phyloP scores from a whole-genome alignment of 2,113 vertebrate species.

The Stegastes partitus region DNA sequence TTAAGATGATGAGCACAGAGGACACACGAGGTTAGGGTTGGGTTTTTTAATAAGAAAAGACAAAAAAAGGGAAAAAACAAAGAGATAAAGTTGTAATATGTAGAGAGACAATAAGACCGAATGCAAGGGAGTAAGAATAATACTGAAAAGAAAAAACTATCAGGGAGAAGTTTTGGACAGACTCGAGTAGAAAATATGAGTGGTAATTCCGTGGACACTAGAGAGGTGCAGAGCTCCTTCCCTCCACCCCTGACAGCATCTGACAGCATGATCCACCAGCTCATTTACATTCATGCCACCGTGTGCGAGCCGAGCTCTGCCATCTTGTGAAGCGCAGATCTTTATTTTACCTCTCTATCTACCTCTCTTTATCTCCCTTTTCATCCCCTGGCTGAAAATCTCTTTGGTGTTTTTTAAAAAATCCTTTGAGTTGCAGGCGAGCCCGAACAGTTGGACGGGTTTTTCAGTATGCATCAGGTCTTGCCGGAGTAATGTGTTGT shows the following conservation, averaged over 20 bases:
- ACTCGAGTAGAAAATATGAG: neutral
- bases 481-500: slow-evolving; percentile 55
- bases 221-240: slow-evolving; percentile 15
- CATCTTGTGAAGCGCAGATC: slow-evolving; percentile 68
- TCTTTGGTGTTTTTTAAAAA: slow-evolving; percentile 51
- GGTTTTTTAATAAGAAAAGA: neutral
- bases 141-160: neutral
- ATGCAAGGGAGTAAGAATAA: neutral
- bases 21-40: neutral
- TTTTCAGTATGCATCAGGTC: slow-evolving; percentile 35
- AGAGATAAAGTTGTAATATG: neutral
- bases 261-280: slow-evolving; percentile 60
- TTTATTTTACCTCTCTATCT: slow-evolving; percentile 61
- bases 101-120: neutral
- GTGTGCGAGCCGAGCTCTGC: slow-evolving; percentile 48
- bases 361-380: slow-evolving; percentile 50
- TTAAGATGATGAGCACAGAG: slow-evolving; percentile 2
- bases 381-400: slow-evolving; percentile 53
- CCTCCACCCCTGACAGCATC: slow-evolving; percentile 45
- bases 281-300: slow-evolving; percentile 69
- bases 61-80: neutral
- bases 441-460: slow-evolving; percentile 38
- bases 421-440: slow-evolving; percentile 34
- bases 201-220: slow-evolving; percentile 30
- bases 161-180: slow-evolving; percentile 7